Evolutionary conservation across 2,113 vertebrate species (phyloP).

Genomic region (Orcinus orca): DNA sequence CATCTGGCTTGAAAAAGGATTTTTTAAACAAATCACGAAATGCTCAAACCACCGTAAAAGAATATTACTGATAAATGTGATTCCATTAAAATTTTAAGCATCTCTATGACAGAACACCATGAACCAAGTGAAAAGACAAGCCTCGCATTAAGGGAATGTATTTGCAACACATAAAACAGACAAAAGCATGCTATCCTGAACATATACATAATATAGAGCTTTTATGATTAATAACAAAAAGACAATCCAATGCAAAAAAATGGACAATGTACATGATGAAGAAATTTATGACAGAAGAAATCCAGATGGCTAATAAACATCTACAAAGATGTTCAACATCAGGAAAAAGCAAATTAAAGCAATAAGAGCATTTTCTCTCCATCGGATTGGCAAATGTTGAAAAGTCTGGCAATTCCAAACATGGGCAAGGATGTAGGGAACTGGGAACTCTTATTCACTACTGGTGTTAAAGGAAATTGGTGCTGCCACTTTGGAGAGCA

Average conservation of each 20-base stretch:
- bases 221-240: conserved; percentile 22
- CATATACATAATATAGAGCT: background rate
- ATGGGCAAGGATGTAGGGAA: background rate
- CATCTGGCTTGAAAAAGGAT: background rate
- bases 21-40: conserved; percentile 10
- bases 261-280: background rate
- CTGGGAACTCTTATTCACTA: background rate
- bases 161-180: background rate
- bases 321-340: background rate
- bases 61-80: background rate
- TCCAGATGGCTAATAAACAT: background rate
- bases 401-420: background rate
- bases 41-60: background rate
- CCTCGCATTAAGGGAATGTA: background rate
- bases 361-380: background rate
- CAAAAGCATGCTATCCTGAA: background rate
- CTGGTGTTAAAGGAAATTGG: background rate
- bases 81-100: background rate
- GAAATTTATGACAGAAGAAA: conserved; percentile 16
- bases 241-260: background rate
- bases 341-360: conserved; percentile 15
- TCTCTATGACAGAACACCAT: background rate
- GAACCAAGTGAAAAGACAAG: background rate
- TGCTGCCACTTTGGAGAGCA: background rate
- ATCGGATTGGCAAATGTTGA: background rate